A percentile compares a stretch with the other conserved stretches of the same genome.
Conservation (phyloP, 2,888 invertebrate species). For the Andrena fulva region DNA sequence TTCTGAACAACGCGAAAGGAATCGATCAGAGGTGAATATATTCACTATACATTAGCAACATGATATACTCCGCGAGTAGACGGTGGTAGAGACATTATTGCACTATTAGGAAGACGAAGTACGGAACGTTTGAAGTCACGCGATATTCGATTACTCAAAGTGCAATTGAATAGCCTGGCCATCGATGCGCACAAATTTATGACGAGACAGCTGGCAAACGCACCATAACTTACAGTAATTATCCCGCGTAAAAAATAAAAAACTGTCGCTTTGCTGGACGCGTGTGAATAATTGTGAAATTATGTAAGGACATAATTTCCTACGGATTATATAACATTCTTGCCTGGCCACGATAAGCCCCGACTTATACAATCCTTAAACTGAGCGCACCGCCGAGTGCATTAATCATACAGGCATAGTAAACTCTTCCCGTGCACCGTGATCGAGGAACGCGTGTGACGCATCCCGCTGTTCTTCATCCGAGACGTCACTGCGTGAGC, state of each 20-base stretch:
- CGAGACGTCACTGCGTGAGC: neutral
- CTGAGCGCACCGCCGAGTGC: slow-evolving; percentile 26
- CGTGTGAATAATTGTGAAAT: slow-evolving; percentile 51
- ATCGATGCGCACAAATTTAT: neutral
- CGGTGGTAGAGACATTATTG: neutral
- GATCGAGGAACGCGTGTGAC: slow-evolving; percentile 43
- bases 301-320: slow-evolving; percentile 41
- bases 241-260: neutral
- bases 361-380: slow-evolving; percentile 40
- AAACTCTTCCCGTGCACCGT: slow-evolving; percentile 30
- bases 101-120: too few species aligned
- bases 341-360: slow-evolving; percentile 27
- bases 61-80: too few species aligned
- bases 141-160: neutral
- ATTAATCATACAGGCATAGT: slow-evolving; percentile 61
- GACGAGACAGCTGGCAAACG: neutral
- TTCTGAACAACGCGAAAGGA: too few species aligned
- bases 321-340: slow-evolving; percentile 46
- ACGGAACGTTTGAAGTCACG: too few species aligned
- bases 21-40: too few species aligned
- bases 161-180: neutral
- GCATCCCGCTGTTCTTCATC: slow-evolving; percentile 30
- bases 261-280: neutral
- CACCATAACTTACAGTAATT: slow-evolving; percentile 1
- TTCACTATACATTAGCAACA: too few species aligned